These are phyloP conservation scores for Sylvilagus bachmani DNA, from an alignment of 2,113 vertebrate genomes.

Conservation along the genomic window DNA sequence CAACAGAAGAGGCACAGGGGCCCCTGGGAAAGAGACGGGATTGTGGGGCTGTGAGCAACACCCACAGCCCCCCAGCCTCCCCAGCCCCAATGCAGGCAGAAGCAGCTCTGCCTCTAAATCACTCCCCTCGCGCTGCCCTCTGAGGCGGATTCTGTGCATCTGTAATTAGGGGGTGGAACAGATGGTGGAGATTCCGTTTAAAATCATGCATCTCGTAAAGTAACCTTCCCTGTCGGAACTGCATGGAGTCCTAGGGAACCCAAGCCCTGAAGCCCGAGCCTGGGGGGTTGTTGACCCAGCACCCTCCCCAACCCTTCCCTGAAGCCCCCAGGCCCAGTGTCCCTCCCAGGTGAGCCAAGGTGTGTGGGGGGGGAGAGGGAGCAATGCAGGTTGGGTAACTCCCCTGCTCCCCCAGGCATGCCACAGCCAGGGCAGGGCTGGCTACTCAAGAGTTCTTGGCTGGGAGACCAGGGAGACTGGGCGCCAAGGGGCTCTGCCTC, in stretches of 20 bases:
- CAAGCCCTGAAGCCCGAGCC: slow-evolving; percentile 69
- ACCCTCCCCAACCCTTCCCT: slow-evolving; percentile 30
- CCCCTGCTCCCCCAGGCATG: not conserved
- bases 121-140: slow-evolving; percentile 89
- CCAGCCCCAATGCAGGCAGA: slow-evolving; percentile 84
- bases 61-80: not conserved
- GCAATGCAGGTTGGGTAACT: slow-evolving; percentile 23
- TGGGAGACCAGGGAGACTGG: slow-evolving; percentile 49
- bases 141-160: slow-evolving; percentile 89
- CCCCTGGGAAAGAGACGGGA: slow-evolving; percentile 41
- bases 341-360: slow-evolving; percentile 67
- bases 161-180: slow-evolving; percentile 92
- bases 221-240: slow-evolving; percentile 91
- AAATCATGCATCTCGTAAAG: slow-evolving; percentile 92
- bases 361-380: not conserved
- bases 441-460: slow-evolving; percentile 72
- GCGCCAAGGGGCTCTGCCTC: slow-evolving; percentile 60
- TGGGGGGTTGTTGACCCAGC: slow-evolving; percentile 34
- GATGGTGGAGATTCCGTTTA: slow-evolving; percentile 91
- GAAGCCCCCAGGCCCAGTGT: slow-evolving; percentile 11
- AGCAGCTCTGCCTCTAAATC: slow-evolving; percentile 89
- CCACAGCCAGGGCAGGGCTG: slow-evolving; percentile 46
- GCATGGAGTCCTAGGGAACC: slow-evolving; percentile 84
- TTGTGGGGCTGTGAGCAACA: slow-evolving; percentile 52
- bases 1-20: slow-evolving; percentile 36